phyloP scores from a whole-genome alignment of 2,888 invertebrate species.

The Orchestes rusci region DNA sequence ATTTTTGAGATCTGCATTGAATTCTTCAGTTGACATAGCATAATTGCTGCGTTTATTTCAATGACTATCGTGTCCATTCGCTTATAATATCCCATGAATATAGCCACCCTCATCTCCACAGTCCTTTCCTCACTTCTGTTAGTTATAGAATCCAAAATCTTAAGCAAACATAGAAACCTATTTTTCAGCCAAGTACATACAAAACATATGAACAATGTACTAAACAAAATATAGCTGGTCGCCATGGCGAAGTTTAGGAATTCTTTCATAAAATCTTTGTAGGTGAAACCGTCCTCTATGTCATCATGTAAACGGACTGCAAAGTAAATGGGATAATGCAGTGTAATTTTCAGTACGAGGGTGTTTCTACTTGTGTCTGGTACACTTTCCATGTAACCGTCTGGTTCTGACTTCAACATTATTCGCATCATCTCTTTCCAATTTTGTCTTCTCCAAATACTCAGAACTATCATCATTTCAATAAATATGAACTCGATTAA shows the following conservation, averaged over 20 bases:
- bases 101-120: conserved; percentile 12
- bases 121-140: too few species aligned
- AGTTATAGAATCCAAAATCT: conserved; percentile 2
- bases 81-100: conserved; percentile 18
- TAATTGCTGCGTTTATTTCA: conserved; percentile 20
- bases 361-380: too few species aligned
- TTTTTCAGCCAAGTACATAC: conserved; percentile 16
- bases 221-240: conserved; percentile 20
- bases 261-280: too few species aligned
- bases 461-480: conserved; percentile 9
- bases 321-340: too few species aligned
- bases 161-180: conserved; percentile 13
- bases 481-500: conserved; percentile 12
- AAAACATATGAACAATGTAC: conserved; percentile 11
- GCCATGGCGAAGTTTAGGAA: conserved; percentile 19
- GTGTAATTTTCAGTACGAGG: too few species aligned
- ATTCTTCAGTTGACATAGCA: conserved; percentile 14
- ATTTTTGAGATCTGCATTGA: too few species aligned
- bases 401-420: too few species aligned
- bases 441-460: conserved; percentile 6
- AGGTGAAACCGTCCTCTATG: too few species aligned
- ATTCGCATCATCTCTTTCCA: conserved; percentile 14
- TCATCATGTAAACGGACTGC: too few species aligned
- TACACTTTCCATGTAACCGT: too few species aligned
- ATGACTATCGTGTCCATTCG: conserved; percentile 19